phyloP scores from a whole-genome alignment of 2,113 vertebrate species.

The Clarias magur region DNA sequence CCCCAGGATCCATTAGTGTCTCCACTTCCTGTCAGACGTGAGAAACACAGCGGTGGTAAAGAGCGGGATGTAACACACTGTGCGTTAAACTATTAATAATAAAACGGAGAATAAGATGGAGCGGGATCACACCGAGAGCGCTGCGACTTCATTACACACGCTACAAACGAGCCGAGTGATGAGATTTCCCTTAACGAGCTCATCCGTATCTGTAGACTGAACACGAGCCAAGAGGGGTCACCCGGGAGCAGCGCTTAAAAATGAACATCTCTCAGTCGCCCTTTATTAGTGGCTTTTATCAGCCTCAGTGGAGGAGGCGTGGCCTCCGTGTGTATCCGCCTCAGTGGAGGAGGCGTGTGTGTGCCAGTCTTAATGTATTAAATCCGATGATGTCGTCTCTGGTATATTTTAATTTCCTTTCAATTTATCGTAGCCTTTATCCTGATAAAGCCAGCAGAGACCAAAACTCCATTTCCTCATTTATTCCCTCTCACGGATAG shows the following conservation, averaged over 20 bases:
- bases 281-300: too few species aligned
- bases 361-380: neutral
- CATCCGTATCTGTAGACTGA: neutral
- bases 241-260: neutral
- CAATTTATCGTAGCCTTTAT: neutral
- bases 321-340: neutral
- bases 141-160: neutral
- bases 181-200: neutral
- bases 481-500: neutral
- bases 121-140: neutral
- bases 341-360: neutral
- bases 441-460: neutral
- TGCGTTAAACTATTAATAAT: neutral
- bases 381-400: neutral
- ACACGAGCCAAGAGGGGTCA: neutral
- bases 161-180: neutral
- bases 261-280: neutral
- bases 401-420: constrained; percentile 2
- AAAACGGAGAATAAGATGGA: neutral
- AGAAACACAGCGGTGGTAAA: neutral
- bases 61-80: neutral
- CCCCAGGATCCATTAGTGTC: neutral
- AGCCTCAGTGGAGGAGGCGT: neutral
- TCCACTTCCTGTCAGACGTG: constrained; percentile 1
- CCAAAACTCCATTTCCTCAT: constrained; percentile 12